These are phyloP conservation scores for Callitettix versicolor DNA, from an alignment of 1,140 invertebrate genomes.

Conservation along the genomic window DNA sequence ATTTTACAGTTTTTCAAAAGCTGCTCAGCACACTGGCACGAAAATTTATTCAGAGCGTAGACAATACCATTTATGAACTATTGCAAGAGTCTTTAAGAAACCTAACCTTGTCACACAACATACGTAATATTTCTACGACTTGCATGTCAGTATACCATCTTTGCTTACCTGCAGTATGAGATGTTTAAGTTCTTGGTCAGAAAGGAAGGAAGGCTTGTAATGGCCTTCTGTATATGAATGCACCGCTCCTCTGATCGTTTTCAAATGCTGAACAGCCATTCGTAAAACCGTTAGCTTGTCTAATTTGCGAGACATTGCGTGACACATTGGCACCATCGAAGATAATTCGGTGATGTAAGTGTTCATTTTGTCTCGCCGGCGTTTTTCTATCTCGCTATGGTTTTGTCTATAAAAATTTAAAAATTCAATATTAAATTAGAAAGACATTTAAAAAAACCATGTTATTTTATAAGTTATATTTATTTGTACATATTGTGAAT, in stretches of 20 bases:
- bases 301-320: constrained; percentile 81
- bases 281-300: constrained; percentile 88
- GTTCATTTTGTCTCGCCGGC: constrained; percentile 92
- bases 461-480: too few relatives aligned
- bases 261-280: constrained; percentile 89
- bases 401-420: constrained; percentile 55
- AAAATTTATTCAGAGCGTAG: too few relatives aligned
- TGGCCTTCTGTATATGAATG: constrained; percentile 71
- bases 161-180: constrained; percentile 63
- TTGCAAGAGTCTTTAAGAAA: too few relatives aligned
- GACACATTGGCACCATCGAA: constrained; percentile 86
- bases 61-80: too few relatives aligned
- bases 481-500: too few relatives aligned
- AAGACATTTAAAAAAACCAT: not conserved
- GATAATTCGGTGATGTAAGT: constrained; percentile 87
- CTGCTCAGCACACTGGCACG: too few relatives aligned
- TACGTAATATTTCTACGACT: too few relatives aligned
- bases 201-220: constrained; percentile 78
- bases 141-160: too few relatives aligned
- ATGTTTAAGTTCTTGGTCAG: constrained; percentile 79
- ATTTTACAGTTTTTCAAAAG: too few relatives aligned
- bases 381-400: constrained; percentile 92
- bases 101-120: too few relatives aligned
- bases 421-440: not conserved
- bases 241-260: constrained; percentile 62